Evolutionary conservation across 2,797 vertebrate species (phyloP).

Genomic region (Lagorchestes hirsutus): DNA sequence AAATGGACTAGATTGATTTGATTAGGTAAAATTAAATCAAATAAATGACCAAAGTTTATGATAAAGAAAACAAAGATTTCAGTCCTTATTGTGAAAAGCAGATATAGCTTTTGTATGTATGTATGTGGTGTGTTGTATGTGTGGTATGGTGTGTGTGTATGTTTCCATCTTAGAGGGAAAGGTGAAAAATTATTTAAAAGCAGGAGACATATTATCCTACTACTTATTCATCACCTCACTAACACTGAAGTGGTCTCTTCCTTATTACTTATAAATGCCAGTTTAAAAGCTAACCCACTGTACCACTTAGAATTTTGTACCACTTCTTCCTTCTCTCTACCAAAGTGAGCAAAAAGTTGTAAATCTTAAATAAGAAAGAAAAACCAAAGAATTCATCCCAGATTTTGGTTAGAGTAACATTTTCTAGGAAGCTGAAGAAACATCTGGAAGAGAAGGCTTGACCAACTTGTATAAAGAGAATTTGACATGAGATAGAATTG

Average conservation of each 20-base stretch:
- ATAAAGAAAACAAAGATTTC: conserved; percentile 59
- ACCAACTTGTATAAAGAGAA: conserved; percentile 62
- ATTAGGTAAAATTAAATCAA: conserved; percentile 50
- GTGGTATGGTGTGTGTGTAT: not conserved
- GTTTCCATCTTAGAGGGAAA: conserved; percentile 29
- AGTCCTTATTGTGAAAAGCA: not conserved
- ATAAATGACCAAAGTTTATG: conserved; percentile 19
- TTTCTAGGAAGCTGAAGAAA: conserved; percentile 28
- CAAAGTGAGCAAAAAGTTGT: conserved; percentile 48
- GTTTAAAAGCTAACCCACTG: conserved; percentile 74
- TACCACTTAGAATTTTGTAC: conserved; percentile 74
- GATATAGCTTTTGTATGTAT: conserved; percentile 1
- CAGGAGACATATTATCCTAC: conserved; percentile 48
- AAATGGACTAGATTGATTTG: conserved; percentile 6
- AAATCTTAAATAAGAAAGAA: conserved; percentile 75
- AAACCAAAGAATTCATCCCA: conserved; percentile 52
- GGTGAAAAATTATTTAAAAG: conserved; percentile 63
- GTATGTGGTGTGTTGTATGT: too few relatives aligned
- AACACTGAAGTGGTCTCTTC: conserved; percentile 72
- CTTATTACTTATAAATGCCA: conserved; percentile 78
- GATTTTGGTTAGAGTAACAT: not conserved
- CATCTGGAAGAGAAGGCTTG: conserved; percentile 62
- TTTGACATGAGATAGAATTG: not conserved
- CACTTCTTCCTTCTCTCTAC: conserved; percentile 61
- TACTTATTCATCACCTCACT: conserved; percentile 70